Base-by-base conservation (phyloP, 2,113 vertebrate species). In the Xyliphius kryptos region DNA sequence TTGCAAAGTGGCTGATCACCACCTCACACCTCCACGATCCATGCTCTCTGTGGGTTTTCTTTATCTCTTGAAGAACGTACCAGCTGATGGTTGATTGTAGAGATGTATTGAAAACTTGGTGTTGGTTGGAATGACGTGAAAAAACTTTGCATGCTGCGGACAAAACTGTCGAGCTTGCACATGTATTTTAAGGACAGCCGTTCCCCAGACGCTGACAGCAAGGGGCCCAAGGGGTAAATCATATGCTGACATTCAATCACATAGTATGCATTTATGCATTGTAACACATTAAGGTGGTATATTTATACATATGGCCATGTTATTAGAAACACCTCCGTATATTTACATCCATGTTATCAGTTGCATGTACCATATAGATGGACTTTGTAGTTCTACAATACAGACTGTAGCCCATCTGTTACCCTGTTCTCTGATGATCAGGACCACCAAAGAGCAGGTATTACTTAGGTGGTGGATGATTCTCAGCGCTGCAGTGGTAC, bases 151-250 rank as follows among this genome's bases (percentile, higher is more conserved):
- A 64, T 14, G 49, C 56, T 36, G 26, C 46, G 62, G 62, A 26
- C 40, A 67, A 49, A 71, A 59, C 37, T 70, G 71, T 70, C 68
- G 55, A 48, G 55, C 47, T 43, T 48, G 71, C 65, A 68, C 57
- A 71, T 73, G 48, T 76, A 63, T 75, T 61, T 74, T 76, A 63
- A 71, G 48, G 53, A 20, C 38, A 26, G 58, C 36, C 44, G 5
- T 66, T 46, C 32, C 52, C 63, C 26, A 14, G 46, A 32, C 54
- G 63, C 56, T 66, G 68, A 73, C 57, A 66, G 67, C 61, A 62
- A 55, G 46, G 67, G 68, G 71, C 58, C 53, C 63, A 66, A 62
- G 61, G 70, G 64, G 66, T 51, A 46, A 19, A 60, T 68, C 61
- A 32, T 41, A 44, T 32, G 40, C 56, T 60, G 50, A 40, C 48